A percentile compares a stretch with the other conserved stretches of the same genome.
phyloP scores from a whole-genome alignment of 2,113 vertebrate species.

The Todiramphus chloris region DNA sequence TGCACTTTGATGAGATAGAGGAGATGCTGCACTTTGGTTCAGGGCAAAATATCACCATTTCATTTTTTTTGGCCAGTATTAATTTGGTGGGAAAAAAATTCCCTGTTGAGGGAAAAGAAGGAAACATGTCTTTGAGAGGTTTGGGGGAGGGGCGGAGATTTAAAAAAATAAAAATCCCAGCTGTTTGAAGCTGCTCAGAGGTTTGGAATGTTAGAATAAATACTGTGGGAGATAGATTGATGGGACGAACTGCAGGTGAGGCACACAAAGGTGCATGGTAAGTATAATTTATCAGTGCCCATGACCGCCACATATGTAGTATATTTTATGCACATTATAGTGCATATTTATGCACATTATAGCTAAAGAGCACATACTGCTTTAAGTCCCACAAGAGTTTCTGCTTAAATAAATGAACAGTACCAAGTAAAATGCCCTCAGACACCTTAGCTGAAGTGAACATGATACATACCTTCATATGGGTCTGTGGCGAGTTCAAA shows the following conservation, averaged over 20 bases:
- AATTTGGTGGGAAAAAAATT: background rate
- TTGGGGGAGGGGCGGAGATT: accelerated
- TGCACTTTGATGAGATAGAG: background rate
- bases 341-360: background rate
- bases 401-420: background rate
- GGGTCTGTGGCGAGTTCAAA: background rate
- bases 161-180: background rate
- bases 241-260: background rate
- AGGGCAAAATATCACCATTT: background rate
- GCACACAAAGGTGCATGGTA: background rate
- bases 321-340: background rate
- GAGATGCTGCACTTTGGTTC: background rate
- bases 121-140: background rate
- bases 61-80: background rate
- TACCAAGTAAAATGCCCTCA: background rate
- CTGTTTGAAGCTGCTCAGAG: background rate
- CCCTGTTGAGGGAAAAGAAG: background rate
- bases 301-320: background rate
- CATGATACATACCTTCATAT: accelerated
- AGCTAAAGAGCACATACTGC: background rate
- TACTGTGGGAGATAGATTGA: background rate
- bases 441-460: background rate
- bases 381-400: background rate
- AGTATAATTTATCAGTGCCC: background rate
- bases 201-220: conserved; percentile 26